Conservation (phyloP, 2,797 vertebrate species). For the Ptychobarbus kaznakovi region DNA sequence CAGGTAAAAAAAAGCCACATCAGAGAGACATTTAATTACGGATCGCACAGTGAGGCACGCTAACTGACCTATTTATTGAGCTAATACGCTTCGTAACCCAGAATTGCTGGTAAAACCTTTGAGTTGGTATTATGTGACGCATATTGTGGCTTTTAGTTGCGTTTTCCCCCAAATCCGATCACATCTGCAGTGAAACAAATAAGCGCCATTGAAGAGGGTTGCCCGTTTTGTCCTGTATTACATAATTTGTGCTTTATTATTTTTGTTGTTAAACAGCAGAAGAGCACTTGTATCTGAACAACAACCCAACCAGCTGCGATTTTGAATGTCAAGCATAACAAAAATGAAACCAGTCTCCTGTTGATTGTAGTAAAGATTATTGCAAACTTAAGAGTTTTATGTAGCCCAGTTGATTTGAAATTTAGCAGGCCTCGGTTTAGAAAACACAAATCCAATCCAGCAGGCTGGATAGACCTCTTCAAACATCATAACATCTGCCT, state of each 20-base stretch:
- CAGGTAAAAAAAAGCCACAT: neutral
- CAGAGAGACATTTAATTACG: neutral
- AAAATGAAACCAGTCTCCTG: neutral
- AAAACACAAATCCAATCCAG: conserved; percentile 46
- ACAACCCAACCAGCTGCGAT: neutral
- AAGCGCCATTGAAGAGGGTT: neutral
- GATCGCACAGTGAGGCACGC: neutral
- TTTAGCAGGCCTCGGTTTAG: neutral
- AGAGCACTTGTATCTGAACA: conserved; percentile 1
- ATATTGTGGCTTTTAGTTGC: neutral
- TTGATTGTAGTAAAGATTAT: neutral
- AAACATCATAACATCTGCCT: conserved; percentile 5
- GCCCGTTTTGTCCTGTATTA: neutral
- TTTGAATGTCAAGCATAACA: conserved; percentile 13
- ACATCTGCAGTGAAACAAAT: neutral
- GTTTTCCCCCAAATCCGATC: neutral
- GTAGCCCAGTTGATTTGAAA: neutral
- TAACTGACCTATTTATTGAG: conserved; percentile 36
- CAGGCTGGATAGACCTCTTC: conserved; percentile 51
- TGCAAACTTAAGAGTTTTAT: neutral
- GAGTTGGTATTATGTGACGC: neutral
- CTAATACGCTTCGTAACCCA: neutral
- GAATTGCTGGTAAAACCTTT: neutral
- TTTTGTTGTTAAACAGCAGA: neutral
- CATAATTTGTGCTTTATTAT: neutral